These are phyloP conservation scores for Zaprionus bogoriensis DNA, from an alignment of 2,888 invertebrate species.

Conservation along the genomic window DNA sequence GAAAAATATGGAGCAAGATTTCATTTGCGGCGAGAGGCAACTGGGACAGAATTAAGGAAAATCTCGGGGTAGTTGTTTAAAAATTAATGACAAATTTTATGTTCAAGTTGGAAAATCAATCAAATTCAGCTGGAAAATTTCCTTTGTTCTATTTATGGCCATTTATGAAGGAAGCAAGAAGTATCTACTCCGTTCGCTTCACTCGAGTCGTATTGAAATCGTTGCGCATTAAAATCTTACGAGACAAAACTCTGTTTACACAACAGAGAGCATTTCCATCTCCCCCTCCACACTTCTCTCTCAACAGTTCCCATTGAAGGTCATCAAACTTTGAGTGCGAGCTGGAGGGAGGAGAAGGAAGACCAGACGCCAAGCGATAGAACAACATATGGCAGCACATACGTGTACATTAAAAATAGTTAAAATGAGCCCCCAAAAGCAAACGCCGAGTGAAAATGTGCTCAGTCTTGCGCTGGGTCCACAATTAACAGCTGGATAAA, in stretches of 20 bases:
- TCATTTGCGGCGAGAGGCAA: neutral
- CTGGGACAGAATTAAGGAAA: neutral
- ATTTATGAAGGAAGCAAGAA: too few species aligned
- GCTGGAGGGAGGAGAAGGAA: neutral
- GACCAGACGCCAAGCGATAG: constrained; percentile 11
- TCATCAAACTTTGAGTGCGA: constrained; percentile 61
- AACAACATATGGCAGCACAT: constrained; percentile 36
- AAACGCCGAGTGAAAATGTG: constrained; percentile 8
- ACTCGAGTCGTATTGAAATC: neutral
- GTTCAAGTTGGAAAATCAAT: constrained; percentile 40
- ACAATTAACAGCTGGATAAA: constrained; percentile 74
- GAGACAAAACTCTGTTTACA: neutral
- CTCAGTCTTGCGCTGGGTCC: constrained; percentile 19
- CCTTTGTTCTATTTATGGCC: too few species aligned
- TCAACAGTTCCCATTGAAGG: constrained; percentile 47
- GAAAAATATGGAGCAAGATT: constrained; percentile 1
- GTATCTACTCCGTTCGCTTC: neutral
- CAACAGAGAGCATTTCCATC: neutral
- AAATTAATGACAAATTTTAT: constrained; percentile 36
- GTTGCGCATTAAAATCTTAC: neutral
- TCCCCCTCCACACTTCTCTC: neutral
- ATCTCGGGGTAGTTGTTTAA: neutral
- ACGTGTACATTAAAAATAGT: constrained; percentile 47
- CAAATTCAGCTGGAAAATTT: constrained; percentile 24
- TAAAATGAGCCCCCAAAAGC: constrained; percentile 31